phyloP scores from a whole-genome alignment of 1,140 invertebrate species.

The Drosophila elegans region DNA sequence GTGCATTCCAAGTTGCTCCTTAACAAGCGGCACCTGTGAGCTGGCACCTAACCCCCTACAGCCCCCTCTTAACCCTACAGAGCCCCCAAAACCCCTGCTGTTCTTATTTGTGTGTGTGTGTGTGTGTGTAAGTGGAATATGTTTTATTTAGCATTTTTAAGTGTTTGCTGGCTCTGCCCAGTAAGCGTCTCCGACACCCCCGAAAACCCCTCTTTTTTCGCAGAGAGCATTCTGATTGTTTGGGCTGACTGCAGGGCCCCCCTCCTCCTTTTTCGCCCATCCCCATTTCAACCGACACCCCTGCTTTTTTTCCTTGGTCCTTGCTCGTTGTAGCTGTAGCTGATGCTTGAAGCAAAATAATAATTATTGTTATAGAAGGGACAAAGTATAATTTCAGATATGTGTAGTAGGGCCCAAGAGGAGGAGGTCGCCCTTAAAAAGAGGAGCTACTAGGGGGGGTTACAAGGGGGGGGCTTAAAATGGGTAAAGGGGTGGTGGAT shows the following conservation, averaged over 20 bases:
- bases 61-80: constrained; percentile 4
- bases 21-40: constrained; percentile 80
- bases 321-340: constrained; percentile 35
- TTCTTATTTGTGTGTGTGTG: constrained; percentile 3
- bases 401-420: constrained; percentile 67
- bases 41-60: constrained; percentile 59
- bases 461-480: not conserved
- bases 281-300: not conserved
- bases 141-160: constrained; percentile 84
- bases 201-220: not conserved
- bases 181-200: constrained; percentile 22
- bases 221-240: constrained; percentile 45
- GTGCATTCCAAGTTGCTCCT: constrained; percentile 56
- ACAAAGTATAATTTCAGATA: constrained; percentile 83
- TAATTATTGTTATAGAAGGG: constrained; percentile 83
- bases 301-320: constrained; percentile 17
- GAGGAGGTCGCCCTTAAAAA: constrained; percentile 21
- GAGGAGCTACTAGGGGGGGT: constrained; percentile 1
- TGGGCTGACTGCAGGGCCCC: constrained; percentile 22
- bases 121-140: constrained; percentile 76
- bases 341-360: constrained; percentile 81
- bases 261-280: not conserved
- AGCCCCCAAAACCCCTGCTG: not conserved
- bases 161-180: constrained; percentile 71
- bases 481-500: not conserved